phyloP scores from a whole-genome alignment of 2,797 vertebrate genomes.

The Eulemur rubriventer region DNA sequence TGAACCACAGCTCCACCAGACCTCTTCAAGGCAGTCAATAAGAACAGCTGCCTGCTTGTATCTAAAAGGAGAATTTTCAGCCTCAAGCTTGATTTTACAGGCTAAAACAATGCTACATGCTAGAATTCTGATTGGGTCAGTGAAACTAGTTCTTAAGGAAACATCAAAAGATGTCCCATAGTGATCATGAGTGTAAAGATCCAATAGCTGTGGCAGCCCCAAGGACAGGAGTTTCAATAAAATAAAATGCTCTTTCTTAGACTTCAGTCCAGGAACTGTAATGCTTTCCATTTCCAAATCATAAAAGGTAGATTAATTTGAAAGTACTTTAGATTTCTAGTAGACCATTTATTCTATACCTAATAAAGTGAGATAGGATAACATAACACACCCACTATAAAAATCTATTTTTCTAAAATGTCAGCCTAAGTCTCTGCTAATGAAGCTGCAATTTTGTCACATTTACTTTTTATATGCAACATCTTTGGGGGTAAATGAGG shows the following conservation, averaged over 20 bases:
- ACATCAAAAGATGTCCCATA: neutral
- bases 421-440: slow-evolving; percentile 29
- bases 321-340: slow-evolving; percentile 41
- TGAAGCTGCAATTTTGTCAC: slow-evolving; percentile 34
- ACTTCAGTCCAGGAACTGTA: neutral
- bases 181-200: neutral
- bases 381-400: neutral
- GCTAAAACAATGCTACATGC: neutral
- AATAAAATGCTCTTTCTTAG: neutral
- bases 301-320: slow-evolving; percentile 13
- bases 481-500: slow-evolving; percentile 43
- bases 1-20: neutral
- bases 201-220: neutral
- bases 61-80: neutral
- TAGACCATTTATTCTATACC: slow-evolving; percentile 1
- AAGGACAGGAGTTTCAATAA: neutral
- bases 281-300: neutral
- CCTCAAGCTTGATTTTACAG: neutral
- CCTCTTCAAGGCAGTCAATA: neutral
- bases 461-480: slow-evolving; percentile 31
- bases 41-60: neutral
- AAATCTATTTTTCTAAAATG: slow-evolving; percentile 48
- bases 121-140: neutral
- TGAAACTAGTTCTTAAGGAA: neutral
- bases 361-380: slow-evolving; percentile 47